Evolutionary conservation across 2,113 vertebrate species (phyloP).

Genomic region (Heteronetta atricapilla): DNA sequence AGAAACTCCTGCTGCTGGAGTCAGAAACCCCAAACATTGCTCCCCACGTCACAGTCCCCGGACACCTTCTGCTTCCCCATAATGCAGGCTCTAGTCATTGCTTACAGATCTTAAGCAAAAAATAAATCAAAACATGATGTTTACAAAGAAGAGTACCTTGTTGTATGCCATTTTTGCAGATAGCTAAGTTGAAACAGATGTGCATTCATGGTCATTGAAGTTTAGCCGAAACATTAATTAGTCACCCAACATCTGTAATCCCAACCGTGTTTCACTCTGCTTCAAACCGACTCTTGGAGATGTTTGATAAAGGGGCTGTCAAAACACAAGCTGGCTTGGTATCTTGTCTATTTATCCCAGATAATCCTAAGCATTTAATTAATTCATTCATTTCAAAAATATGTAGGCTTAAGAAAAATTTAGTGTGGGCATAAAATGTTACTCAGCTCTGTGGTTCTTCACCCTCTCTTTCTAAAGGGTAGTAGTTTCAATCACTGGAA

Average conservation of each 20-base stretch:
- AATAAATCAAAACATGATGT: neutral
- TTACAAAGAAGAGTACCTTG: neutral
- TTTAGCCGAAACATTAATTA: neutral
- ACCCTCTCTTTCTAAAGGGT: neutral
- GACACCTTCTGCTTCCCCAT: neutral
- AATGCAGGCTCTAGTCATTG: rapidly evolving
- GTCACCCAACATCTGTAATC: neutral
- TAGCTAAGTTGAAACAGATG: slow-evolving; percentile 13
- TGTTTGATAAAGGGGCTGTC: neutral
- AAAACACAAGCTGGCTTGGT: neutral
- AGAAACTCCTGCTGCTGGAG: neutral
- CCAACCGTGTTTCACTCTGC: neutral
- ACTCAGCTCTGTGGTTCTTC: neutral
- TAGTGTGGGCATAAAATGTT: neutral
- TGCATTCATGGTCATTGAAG: neutral
- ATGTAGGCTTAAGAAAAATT: neutral
- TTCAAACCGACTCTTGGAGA: neutral
- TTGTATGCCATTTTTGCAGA: neutral
- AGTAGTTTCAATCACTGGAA: neutral
- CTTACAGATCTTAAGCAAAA: neutral
- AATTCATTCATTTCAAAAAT: too few species aligned
- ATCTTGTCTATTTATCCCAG: neutral
- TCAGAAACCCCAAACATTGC: neutral
- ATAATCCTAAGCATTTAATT: neutral
- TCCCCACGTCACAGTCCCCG: neutral